phyloP scores from a whole-genome alignment of 2,797 vertebrate genomes.

The Naso thynnoides region DNA sequence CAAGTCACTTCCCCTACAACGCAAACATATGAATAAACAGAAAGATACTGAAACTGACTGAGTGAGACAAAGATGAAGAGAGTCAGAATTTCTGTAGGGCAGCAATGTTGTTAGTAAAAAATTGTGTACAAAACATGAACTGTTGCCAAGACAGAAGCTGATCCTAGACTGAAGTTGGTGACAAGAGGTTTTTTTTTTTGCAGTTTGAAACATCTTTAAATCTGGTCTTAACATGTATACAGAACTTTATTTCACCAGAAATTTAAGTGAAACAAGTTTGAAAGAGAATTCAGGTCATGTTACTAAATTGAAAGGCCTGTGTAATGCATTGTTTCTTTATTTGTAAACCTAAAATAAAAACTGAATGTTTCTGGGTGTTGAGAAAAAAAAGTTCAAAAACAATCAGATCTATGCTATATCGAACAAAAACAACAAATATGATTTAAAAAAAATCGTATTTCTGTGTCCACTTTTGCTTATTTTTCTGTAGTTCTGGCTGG shows the following conservation, averaged over 20 bases:
- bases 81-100: constrained; percentile 10
- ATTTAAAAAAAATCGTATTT: not conserved
- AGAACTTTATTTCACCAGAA: not conserved
- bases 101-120: not conserved
- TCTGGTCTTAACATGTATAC: not conserved
- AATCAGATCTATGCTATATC: not conserved
- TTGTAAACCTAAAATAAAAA: too few relatives aligned
- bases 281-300: not conserved
- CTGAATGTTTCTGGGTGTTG: too few relatives aligned
- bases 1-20: constrained; percentile 46
- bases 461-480: not conserved
- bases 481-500: not conserved
- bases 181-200: not conserved
- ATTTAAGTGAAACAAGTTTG: too few relatives aligned
- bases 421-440: not conserved
- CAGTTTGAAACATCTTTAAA: not conserved
- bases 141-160: not conserved
- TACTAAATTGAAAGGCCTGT: too few relatives aligned
- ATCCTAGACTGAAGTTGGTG: not conserved
- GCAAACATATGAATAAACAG: constrained; percentile 37
- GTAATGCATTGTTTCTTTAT: too few relatives aligned
- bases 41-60: constrained; percentile 13
- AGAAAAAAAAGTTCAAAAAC: too few relatives aligned
- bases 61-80: not conserved
- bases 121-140: constrained; percentile 10